A percentile compares a stretch with the other conserved stretches of the same genome.
phyloP scores from a whole-genome alignment of 1,140 invertebrate species.

The Heliconius melpomene region DNA sequence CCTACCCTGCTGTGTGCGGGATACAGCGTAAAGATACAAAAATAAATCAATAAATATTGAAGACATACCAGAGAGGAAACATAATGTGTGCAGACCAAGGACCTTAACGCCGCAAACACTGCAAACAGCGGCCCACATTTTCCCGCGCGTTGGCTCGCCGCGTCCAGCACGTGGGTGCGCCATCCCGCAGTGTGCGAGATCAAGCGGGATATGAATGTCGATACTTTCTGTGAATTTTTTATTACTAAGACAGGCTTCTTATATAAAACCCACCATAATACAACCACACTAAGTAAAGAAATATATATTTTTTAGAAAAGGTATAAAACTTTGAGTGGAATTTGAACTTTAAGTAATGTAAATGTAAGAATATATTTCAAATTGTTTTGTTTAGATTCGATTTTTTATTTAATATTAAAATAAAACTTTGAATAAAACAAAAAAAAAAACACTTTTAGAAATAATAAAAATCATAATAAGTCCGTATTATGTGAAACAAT shows the following conservation, averaged over 20 bases:
- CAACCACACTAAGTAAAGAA: background rate
- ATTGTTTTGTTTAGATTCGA: background rate
- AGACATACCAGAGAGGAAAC: constrained; percentile 82
- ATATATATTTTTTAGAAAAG: background rate
- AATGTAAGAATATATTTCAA: background rate
- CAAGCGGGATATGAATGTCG: constrained; percentile 83
- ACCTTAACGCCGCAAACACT: constrained; percentile 84
- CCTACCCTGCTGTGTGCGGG: too few relatives aligned
- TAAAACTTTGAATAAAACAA: background rate
- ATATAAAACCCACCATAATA: background rate
- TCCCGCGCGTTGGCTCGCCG: constrained; percentile 83
- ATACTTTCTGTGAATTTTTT: constrained; percentile 80
- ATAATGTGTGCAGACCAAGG: constrained; percentile 86
- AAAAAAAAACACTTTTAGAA: background rate
- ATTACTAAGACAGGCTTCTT: background rate
- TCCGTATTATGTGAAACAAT: constrained; percentile 34
- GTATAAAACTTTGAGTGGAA: background rate
- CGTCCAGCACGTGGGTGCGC: constrained; percentile 83
- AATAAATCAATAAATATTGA: background rate
- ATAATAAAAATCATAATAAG: background rate
- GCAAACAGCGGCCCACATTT: constrained; percentile 88
- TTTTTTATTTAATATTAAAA: background rate
- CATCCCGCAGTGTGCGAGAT: constrained; percentile 85
- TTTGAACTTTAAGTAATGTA: background rate
- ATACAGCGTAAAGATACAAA: too few relatives aligned